Conservation (phyloP, 2,113 vertebrate species). For the Nannobrachium achirus region DNA sequence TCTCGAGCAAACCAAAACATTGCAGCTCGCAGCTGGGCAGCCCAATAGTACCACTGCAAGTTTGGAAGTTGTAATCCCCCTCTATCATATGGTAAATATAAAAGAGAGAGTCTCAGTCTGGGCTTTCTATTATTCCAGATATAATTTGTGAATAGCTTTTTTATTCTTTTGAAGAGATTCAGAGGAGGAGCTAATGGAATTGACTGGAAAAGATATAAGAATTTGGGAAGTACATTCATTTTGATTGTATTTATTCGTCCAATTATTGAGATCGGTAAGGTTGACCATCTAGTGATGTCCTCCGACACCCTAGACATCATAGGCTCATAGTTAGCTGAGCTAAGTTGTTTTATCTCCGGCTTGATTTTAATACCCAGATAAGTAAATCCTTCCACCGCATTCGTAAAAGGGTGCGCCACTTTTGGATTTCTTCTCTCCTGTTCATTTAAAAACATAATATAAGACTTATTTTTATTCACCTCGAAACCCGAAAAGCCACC, state of each 20-base stretch:
- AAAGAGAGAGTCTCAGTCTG: constrained; percentile 5
- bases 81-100: constrained; percentile 16
- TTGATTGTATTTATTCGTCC: constrained; percentile 3
- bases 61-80: constrained; percentile 13
- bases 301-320: not conserved
- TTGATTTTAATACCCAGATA: constrained; percentile 14
- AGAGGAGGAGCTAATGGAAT: no score
- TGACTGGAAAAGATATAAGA: no score
- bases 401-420: constrained; percentile 1
- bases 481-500: not conserved
- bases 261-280: not conserved
- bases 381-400: not conserved
- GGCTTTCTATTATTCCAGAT: no score
- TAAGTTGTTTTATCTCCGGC: not conserved
- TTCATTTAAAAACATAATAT: constrained; percentile 2
- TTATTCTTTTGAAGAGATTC: no score
- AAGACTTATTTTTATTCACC: constrained; percentile 15
- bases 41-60: no score
- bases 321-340: constrained; percentile 4
- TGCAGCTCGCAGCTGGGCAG: no score
- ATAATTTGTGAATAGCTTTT: no score
- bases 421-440: constrained; percentile 4
- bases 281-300: not conserved
- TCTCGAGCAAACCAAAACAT: no score
- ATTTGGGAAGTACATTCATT: no score